A percentile compares a stretch with the other conserved stretches of the same genome.
Evolutionary conservation across 2,797 vertebrate genomes (phyloP).

Genomic region (Tamandua tetradactyla): DNA sequence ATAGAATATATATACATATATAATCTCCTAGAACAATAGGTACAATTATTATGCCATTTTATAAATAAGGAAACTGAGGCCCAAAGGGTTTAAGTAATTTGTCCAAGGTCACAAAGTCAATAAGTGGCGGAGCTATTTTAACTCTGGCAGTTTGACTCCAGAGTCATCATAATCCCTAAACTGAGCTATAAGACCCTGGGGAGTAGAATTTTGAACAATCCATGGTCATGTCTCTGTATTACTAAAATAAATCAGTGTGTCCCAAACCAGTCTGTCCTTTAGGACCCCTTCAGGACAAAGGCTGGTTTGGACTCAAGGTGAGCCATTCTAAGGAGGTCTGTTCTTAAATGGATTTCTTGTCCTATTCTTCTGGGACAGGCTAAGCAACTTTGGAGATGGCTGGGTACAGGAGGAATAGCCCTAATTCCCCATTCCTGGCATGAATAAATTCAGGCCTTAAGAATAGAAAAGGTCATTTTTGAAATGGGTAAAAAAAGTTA

Average conservation of each 20-base stretch:
- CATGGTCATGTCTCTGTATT: neutral
- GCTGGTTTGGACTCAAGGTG: neutral
- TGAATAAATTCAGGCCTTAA: neutral
- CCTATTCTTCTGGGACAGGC: neutral
- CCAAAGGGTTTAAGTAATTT: neutral
- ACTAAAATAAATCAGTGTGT: neutral
- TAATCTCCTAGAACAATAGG: neutral
- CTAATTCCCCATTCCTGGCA: neutral
- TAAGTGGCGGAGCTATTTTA: neutral
- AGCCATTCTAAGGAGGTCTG: neutral
- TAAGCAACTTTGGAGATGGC: neutral
- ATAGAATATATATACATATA: too few species aligned
- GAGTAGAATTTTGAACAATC: slow-evolving; percentile 11
- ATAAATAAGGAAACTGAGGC: slow-evolving; percentile 17
- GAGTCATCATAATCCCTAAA: neutral
- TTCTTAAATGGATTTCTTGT: neutral
- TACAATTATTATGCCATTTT: slow-evolving; percentile 12
- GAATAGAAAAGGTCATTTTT: neutral
- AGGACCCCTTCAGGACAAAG: neutral
- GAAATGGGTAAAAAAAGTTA: neutral
- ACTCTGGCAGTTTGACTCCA: neutral
- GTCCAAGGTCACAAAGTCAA: neutral
- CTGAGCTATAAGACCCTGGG: neutral
- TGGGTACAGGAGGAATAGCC: neutral
- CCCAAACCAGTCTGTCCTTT: neutral